These are phyloP conservation scores for Phragmatobia fuliginosa DNA, from an alignment of 2,888 invertebrate species.

Conservation along the genomic window DNA sequence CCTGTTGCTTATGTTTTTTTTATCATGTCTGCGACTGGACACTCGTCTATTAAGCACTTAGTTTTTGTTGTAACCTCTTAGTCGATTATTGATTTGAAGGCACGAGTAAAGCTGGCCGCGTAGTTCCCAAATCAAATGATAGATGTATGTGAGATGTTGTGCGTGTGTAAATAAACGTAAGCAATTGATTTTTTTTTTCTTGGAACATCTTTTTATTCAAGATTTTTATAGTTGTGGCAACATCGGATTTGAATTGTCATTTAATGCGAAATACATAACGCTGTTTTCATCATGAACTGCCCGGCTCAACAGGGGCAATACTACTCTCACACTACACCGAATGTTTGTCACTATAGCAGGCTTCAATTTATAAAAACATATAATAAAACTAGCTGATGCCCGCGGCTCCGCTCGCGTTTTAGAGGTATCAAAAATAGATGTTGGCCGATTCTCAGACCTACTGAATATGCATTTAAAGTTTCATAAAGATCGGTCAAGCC, in stretches of 20 bases:
- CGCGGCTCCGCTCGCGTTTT: too few species aligned
- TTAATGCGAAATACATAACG: neutral
- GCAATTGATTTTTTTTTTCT: constrained; percentile 9
- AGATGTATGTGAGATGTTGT: constrained; percentile 20
- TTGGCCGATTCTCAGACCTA: too few species aligned
- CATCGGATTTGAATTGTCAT: neutral
- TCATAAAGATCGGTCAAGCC: too few species aligned
- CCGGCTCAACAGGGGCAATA: too few species aligned
- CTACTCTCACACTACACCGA: too few species aligned
- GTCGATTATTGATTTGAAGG: constrained; percentile 74
- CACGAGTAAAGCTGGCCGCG: constrained; percentile 34
- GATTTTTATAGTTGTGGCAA: neutral
- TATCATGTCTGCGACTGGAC: constrained; percentile 61
- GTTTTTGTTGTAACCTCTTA: constrained; percentile 70
- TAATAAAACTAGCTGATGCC: too few species aligned
- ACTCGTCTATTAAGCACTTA: constrained; percentile 72
- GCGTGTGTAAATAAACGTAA: constrained; percentile 22
- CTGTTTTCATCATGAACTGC: too few species aligned
- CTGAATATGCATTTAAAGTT: too few species aligned
- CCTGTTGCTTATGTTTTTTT: constrained; percentile 68
- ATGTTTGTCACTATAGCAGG: too few species aligned
- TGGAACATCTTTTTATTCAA: neutral
- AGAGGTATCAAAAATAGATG: too few species aligned
- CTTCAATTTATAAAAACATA: too few species aligned
- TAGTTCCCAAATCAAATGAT: constrained; percentile 28